Percentiles rank a stretch among this genome's conserved stretches.
These are phyloP conservation scores for Anthrax anthrax DNA, from an alignment of 2,888 invertebrate species.

Conservation along the genomic window DNA sequence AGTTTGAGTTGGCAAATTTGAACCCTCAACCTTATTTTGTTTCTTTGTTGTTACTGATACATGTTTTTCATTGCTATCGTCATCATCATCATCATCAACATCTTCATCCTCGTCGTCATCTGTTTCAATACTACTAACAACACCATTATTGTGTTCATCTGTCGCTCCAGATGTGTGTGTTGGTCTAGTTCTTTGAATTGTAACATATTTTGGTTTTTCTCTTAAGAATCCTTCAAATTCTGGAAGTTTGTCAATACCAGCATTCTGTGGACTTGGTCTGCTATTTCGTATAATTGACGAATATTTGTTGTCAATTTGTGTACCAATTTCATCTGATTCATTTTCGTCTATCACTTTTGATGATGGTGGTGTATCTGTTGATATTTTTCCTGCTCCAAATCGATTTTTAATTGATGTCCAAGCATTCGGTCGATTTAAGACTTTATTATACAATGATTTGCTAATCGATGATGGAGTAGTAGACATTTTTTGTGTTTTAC, in stretches of 20 bases:
- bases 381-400: slow-evolving; percentile 13
- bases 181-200: slow-evolving; percentile 46
- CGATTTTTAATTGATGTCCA: slow-evolving; percentile 29
- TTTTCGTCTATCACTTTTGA: slow-evolving; percentile 7
- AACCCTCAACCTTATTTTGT: slow-evolving; percentile 9
- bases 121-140: too few species aligned
- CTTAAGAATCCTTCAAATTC: slow-evolving; percentile 32
- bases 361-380: slow-evolving; percentile 4
- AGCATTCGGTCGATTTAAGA: slow-evolving; percentile 38
- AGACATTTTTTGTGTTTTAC: slow-evolving; percentile 26
- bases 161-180: slow-evolving; percentile 27
- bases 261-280: slow-evolving; percentile 43
- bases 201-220: slow-evolving; percentile 49
- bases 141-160: too few species aligned
- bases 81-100: slow-evolving; percentile 14
- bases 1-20: slow-evolving; percentile 23
- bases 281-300: slow-evolving; percentile 47
- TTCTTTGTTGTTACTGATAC: slow-evolving; percentile 15
- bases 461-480: slow-evolving; percentile 55
- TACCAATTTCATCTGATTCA: slow-evolving; percentile 7
- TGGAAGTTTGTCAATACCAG: slow-evolving; percentile 34
- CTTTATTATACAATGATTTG: slow-evolving; percentile 61
- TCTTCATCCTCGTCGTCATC: slow-evolving; percentile 20
- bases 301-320: slow-evolving; percentile 31
- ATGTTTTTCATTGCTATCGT: slow-evolving; percentile 15